phyloP scores from a whole-genome alignment of 2,888 invertebrate genomes.

The Drosophila koepferae region DNA sequence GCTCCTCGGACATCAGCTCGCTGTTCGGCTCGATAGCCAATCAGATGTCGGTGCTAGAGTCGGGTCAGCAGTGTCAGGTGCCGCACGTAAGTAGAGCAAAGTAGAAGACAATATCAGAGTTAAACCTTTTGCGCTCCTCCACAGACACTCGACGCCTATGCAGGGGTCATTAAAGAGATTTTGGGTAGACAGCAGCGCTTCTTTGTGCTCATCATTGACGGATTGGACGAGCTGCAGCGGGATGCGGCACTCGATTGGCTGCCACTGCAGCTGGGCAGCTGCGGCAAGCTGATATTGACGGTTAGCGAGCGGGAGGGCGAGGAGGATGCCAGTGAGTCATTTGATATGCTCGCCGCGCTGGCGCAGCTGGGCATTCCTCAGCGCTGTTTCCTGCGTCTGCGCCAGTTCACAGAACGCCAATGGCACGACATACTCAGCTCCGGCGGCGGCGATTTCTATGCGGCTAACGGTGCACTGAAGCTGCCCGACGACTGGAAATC shows the following conservation, averaged over 20 bases:
- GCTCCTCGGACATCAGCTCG: slow-evolving; percentile 82
- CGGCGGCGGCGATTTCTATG: slow-evolving; percentile 84
- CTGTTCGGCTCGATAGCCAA: slow-evolving; percentile 91
- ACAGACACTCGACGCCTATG: slow-evolving; percentile 91
- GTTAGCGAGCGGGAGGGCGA: slow-evolving; percentile 68
- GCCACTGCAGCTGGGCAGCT: slow-evolving; percentile 89
- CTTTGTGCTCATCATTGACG: slow-evolving; percentile 91
- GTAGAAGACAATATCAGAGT: not conserved
- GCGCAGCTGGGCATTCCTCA: slow-evolving; percentile 77
- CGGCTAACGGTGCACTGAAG: slow-evolving; percentile 82
- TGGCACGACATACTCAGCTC: slow-evolving; percentile 84
- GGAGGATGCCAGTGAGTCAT: slow-evolving; percentile 47
- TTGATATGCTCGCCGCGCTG: slow-evolving; percentile 75
- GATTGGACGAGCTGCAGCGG: slow-evolving; percentile 88
- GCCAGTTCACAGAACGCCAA: slow-evolving; percentile 82
- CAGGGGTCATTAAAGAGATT: slow-evolving; percentile 86
- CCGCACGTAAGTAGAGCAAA: slow-evolving; percentile 86
- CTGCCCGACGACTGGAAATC: slow-evolving; percentile 83
- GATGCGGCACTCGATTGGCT: slow-evolving; percentile 89
- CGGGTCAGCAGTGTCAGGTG: slow-evolving; percentile 88
- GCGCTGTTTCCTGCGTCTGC: slow-evolving; percentile 82
- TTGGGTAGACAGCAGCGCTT: slow-evolving; percentile 85
- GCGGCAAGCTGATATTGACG: slow-evolving; percentile 92
- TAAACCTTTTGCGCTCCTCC: not conserved
- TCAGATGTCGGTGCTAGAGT: slow-evolving; percentile 90